phyloP scores from a whole-genome alignment of 2,888 invertebrate genomes.

The Pyrrhosoma nymphula region DNA sequence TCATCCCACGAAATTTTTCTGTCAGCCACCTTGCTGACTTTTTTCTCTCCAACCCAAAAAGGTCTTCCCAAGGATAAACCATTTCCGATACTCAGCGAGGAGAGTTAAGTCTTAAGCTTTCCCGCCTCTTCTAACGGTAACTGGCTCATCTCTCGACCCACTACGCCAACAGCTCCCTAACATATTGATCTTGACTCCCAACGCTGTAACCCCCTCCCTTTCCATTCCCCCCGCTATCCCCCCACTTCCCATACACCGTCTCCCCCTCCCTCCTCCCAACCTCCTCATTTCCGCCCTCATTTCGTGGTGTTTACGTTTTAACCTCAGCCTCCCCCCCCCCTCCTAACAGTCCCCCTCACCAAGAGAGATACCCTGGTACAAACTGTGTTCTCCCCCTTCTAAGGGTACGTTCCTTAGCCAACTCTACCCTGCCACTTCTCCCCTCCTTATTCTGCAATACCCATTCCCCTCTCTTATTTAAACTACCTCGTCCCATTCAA shows the following conservation, averaged over 20 bases:
- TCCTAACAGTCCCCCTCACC: background rate
- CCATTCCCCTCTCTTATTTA: background rate
- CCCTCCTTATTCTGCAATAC: background rate
- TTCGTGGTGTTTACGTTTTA: constrained; percentile 21
- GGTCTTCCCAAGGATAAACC: background rate
- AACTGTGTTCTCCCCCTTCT: background rate
- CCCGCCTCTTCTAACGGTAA: background rate
- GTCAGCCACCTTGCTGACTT: background rate
- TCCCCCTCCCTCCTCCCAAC: background rate
- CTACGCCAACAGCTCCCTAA: constrained; percentile 19
- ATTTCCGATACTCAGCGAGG: background rate
- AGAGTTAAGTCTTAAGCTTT: constrained; percentile 12
- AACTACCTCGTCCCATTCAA: background rate
- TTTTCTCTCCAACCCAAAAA: background rate
- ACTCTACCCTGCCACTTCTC: background rate
- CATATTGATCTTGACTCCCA: constrained; percentile 32
- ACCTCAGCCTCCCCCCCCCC: background rate
- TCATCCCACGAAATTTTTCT: background rate
- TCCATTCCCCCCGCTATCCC: background rate
- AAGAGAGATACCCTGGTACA: background rate
- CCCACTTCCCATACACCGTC: background rate
- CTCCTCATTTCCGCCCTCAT: constrained; percentile 20
- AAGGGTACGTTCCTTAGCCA: background rate
- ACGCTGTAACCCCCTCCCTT: background rate
- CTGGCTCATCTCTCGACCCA: background rate